A percentile compares a stretch with the other conserved stretches of the same genome.
These are phyloP conservation scores for Thymelicus lineola DNA, from an alignment of 2,888 invertebrate genomes.

Conservation along the genomic window DNA sequence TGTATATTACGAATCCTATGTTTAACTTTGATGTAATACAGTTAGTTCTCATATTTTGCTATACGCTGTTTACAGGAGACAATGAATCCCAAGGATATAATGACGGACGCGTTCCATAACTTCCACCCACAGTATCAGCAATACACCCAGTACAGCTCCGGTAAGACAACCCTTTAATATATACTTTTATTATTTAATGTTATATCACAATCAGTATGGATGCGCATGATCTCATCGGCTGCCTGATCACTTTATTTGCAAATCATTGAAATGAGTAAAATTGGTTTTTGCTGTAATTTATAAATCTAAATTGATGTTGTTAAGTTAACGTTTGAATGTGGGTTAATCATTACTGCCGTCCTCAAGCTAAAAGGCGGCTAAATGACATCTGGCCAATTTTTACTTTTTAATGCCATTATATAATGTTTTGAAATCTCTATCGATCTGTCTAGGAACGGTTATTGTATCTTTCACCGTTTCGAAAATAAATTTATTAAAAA, in stretches of 20 bases:
- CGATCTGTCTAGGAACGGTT: too few relatives aligned
- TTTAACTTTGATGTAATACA: too few relatives aligned
- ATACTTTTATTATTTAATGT: not conserved
- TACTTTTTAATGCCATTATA: too few relatives aligned
- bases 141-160: conserved; percentile 98
- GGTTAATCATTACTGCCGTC: not conserved
- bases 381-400: too few relatives aligned
- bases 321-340: not conserved
- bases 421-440: too few relatives aligned
- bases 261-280: not conserved
- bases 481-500: too few relatives aligned
- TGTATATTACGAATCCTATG: too few relatives aligned
- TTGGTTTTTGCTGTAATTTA: not conserved
- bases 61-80: conserved; percentile 89
- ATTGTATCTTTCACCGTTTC: too few relatives aligned
- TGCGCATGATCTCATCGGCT: conserved; percentile 49
- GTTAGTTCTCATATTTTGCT: not conserved
- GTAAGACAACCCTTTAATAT: conserved; percentile 82
- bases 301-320: not conserved
- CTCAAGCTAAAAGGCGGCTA: too few relatives aligned
- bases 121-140: conserved; percentile 99
- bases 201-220: conserved; percentile 8
- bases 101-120: conserved; percentile 99
- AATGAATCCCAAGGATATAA: conserved; percentile 99
- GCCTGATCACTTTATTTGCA: conserved; percentile 69